Evolutionary conservation across 2,113 vertebrate genomes (phyloP).

Genomic region (Mirounga angustirostris): DNA sequence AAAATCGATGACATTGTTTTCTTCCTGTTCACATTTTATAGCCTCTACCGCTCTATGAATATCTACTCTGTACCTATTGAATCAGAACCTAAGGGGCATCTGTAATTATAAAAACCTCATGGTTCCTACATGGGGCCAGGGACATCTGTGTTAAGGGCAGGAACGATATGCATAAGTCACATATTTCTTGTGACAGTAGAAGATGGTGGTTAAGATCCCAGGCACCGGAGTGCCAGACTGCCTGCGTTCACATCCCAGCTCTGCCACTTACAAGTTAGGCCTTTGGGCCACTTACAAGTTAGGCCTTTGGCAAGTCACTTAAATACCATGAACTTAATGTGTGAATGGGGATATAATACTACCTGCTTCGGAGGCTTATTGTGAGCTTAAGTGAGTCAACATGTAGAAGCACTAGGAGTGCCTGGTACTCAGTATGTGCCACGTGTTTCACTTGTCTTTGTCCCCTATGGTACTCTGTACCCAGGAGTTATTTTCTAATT

Average conservation of each 20-base stretch:
- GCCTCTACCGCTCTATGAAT: not conserved
- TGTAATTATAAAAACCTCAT: conserved; percentile 1
- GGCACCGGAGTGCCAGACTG: conserved; percentile 32
- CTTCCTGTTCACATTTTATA: not conserved
- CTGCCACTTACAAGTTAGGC: not conserved
- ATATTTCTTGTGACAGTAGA: not conserved
- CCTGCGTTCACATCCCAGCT: conserved; percentile 63
- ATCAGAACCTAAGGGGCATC: not conserved
- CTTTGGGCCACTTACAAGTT: not conserved
- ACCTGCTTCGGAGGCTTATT: not conserved
- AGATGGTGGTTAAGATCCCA: not conserved
- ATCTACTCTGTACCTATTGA: not conserved
- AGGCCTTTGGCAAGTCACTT: not conserved
- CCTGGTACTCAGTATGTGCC: not conserved
- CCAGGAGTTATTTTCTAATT: not conserved
- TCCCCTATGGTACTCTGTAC: not conserved
- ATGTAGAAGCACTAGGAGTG: not conserved
- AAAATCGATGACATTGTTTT: not conserved
- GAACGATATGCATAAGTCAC: not conserved
- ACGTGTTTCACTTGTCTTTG: not conserved
- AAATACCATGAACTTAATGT: not conserved
- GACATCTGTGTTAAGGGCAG: not conserved
- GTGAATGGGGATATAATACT: not conserved
- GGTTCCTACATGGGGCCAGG: not conserved
- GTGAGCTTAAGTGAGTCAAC: not conserved